Evolutionary conservation across 2,888 invertebrate species (phyloP).

Genomic region (Agonum fuliginosum): DNA sequence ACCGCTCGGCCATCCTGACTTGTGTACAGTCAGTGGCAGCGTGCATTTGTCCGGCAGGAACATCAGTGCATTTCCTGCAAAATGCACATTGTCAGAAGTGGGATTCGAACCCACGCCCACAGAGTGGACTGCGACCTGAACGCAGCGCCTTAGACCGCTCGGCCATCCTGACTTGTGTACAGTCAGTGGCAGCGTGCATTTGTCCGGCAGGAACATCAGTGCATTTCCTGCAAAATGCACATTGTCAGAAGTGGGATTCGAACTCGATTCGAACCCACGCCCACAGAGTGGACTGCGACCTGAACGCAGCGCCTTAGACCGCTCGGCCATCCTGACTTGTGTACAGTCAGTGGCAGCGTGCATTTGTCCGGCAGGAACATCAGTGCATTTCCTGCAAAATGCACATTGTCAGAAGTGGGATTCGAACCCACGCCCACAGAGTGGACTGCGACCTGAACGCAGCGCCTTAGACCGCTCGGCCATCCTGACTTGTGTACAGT

Average conservation of each 20-base stretch:
- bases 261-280: constrained; percentile 90
- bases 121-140: constrained; percentile 87
- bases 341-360: neutral
- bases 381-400: neutral
- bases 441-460: constrained; percentile 87
- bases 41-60: neutral
- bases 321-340: constrained; percentile 89
- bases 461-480: constrained; percentile 94
- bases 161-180: constrained; percentile 85
- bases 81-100: constrained; percentile 81
- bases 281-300: constrained; percentile 87
- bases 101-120: constrained; percentile 90
- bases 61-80: neutral
- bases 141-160: constrained; percentile 93
- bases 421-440: constrained; percentile 89
- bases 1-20: constrained; percentile 92
- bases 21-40: neutral
- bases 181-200: neutral
- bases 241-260: too few relatives aligned
- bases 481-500: constrained; percentile 82
- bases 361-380: neutral
- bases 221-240: too few relatives aligned
- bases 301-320: constrained; percentile 91
- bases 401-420: constrained; percentile 84
- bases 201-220: too few relatives aligned